These are phyloP conservation scores for Teleogryllus oceanicus DNA, from an alignment of 2,888 invertebrate species.

Conservation along the genomic window DNA sequence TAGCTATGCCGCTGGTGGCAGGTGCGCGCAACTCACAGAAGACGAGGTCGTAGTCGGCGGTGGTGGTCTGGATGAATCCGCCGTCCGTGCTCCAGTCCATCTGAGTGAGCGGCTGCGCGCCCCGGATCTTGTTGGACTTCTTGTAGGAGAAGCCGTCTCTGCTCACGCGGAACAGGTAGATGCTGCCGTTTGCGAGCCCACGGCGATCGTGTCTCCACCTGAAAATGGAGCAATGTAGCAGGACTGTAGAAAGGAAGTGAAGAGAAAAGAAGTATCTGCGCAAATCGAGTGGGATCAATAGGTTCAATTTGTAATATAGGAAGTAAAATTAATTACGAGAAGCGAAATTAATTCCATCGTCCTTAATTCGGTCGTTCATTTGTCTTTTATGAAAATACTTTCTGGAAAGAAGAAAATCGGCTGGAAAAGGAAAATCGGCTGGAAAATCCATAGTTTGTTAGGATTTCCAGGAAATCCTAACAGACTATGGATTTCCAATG, in stretches of 20 bases:
- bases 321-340: too few species aligned
- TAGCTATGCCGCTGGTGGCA: too few species aligned
- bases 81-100: slow-evolving; percentile 91
- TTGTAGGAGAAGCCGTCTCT: slow-evolving; percentile 87
- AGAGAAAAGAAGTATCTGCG: neutral
- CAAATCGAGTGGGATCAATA: neutral
- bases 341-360: too few species aligned
- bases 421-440: too few species aligned
- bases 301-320: neutral
- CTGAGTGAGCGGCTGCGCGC: slow-evolving; percentile 78
- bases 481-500: too few species aligned
- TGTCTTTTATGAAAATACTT: too few species aligned
- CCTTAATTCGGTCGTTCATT: too few species aligned
- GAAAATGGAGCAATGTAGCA: slow-evolving; percentile 29
- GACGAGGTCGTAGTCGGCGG: slow-evolving; percentile 82
- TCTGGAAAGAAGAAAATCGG: too few species aligned
- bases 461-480: too few species aligned
- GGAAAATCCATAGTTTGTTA: too few species aligned
- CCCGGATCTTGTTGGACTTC: slow-evolving; percentile 82
- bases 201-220: slow-evolving; percentile 85
- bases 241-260: slow-evolving; percentile 39
- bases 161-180: slow-evolving; percentile 78
- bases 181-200: slow-evolving; percentile 84
- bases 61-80: slow-evolving; percentile 81
- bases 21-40: slow-evolving; percentile 65